phyloP scores from a whole-genome alignment of 2,113 vertebrate genomes.

The Sylvietta virens region DNA sequence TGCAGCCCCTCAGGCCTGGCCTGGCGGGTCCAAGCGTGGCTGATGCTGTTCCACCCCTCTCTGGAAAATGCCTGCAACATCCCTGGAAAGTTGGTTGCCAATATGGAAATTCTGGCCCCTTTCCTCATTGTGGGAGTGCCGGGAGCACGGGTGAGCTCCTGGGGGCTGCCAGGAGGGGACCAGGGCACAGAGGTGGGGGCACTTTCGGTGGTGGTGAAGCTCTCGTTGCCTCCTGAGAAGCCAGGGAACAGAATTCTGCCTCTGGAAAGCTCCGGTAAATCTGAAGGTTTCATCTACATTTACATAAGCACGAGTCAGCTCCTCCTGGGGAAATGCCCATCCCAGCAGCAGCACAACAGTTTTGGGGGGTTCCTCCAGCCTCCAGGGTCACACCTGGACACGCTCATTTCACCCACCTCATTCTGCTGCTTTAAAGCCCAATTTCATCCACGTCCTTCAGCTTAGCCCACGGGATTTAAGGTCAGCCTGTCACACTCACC shows the following conservation, averaged over 20 bases:
- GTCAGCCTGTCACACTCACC: background rate
- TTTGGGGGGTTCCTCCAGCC: background rate
- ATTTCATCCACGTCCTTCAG: background rate
- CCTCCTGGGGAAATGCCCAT: background rate
- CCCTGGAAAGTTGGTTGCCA: conserved; percentile 38
- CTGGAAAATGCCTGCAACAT: conserved; percentile 49
- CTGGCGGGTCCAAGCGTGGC: background rate
- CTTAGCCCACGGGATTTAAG: background rate
- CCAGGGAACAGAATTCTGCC: no score
- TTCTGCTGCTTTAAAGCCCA: background rate
- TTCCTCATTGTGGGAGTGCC: background rate
- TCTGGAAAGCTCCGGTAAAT: background rate
- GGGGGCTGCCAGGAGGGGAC: background rate
- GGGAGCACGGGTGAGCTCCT: background rate
- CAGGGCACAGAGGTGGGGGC: background rate
- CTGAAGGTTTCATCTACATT: background rate
- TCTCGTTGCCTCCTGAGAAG: background rate
- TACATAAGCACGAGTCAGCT: background rate
- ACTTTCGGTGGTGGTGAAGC: background rate
- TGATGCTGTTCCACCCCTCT: background rate
- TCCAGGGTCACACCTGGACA: background rate
- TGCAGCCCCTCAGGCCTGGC: background rate
- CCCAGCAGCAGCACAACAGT: background rate
- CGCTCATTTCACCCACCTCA: background rate
- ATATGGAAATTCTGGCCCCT: background rate